Evolutionary conservation across 2,888 invertebrate species (phyloP), one percentile per base, ranked within the genome.

Genomic region (Coelopa pilipes): DNA sequence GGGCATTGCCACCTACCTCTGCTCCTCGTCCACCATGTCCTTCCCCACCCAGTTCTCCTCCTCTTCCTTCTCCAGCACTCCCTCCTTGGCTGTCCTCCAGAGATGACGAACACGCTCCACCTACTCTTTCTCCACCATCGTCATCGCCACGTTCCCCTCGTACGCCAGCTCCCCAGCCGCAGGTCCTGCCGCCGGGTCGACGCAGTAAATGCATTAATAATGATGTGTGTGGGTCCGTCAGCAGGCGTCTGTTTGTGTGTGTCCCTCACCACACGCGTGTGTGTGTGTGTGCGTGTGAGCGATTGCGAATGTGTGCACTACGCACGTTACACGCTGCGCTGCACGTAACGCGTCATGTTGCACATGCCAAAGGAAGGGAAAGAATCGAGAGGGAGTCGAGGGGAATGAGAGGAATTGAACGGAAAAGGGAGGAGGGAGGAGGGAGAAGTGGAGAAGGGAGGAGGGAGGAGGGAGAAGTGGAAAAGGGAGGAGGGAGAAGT

Each of bases 121-220:
- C 21, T 10, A 1, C 60, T 15, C 21, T 24, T 62, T 34, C 4
- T 62, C 12, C 21, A 19, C 60, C 17, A 17, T 21, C 60, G 19
- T 19, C 13, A n/a, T n/a, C n/a, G n/a, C n/a, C 13, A 5, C 13
- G 49, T 49, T 49, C 13, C 17, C 19, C 13, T 13, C 19, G 12
- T 60, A 19, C 0, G 19, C 2, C 59, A 0, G 21, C 19, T 11
- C 12, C 60, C 4, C 17, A 19, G 15, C 60, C 34, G 24, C 34
- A 19, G 60, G 34, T 62, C 60, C 24, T 62, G 24, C 2, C 66
- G 24, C 34, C 21, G 9, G 57, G 46, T 46, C 57, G 59, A 69
- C 59, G 59, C 69, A 69, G 46, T 59, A 69, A 69, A 69, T 69
- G 59, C 69, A 69, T 78, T 79, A 79, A 76, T 77, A 78, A 78